These are phyloP conservation scores for Silurus lanzhouensis DNA, from an alignment of 2,797 vertebrate species.

Conservation along the genomic window DNA sequence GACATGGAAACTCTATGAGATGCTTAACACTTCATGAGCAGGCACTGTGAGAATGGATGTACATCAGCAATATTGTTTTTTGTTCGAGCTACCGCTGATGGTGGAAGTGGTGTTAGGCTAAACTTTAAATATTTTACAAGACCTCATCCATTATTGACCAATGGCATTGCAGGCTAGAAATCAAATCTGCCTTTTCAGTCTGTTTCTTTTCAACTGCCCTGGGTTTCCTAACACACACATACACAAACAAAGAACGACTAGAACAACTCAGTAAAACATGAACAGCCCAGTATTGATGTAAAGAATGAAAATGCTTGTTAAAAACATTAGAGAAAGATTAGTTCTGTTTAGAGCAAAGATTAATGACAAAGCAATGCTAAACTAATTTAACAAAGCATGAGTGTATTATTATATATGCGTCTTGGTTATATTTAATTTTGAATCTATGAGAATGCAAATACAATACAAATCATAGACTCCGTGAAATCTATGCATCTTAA, in stretches of 20 bases:
- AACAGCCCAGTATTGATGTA: background rate
- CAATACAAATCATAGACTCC: background rate
- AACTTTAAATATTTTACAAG: conserved; percentile 80
- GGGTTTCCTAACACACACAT: conserved; percentile 34
- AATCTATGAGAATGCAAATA: background rate
- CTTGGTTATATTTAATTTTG: background rate
- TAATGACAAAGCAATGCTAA: background rate
- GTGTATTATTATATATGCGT: background rate
- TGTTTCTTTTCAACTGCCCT: conserved; percentile 44
- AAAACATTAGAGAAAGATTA: background rate
- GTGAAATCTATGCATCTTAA: background rate
- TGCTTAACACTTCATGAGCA: conserved; percentile 24
- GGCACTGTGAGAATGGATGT: background rate
- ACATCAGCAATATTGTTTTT: conserved; percentile 49
- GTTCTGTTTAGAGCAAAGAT: background rate
- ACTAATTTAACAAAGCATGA: too few species aligned
- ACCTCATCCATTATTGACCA: conserved; percentile 77
- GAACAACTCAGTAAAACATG: conserved; percentile 8
- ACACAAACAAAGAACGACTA: background rate
- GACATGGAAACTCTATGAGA: conserved; percentile 18
- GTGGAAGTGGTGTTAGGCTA: conserved; percentile 75
- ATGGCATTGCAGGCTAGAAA: conserved; percentile 73
- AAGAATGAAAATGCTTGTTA: background rate
- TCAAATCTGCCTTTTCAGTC: conserved; percentile 68
- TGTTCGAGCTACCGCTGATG: conserved; percentile 59